phyloP scores from a whole-genome alignment of 2,113 vertebrate genomes.

The Passerina amoena region DNA sequence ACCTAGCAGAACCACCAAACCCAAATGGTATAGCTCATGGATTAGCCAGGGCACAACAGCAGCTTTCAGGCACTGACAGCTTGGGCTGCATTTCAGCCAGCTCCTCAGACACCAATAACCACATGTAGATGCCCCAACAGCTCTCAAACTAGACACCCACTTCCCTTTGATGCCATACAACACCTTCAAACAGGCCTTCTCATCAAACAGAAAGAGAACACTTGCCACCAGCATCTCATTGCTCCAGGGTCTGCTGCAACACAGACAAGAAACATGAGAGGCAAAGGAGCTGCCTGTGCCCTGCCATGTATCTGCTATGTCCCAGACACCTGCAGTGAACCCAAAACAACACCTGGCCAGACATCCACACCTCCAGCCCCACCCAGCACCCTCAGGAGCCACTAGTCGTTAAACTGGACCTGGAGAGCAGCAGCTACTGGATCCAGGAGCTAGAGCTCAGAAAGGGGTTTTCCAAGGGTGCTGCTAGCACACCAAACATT shows the following conservation, averaged over 20 bases:
- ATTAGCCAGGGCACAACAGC: neutral
- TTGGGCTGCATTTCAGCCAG: neutral
- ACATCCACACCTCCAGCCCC: neutral
- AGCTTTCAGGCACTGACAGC: neutral
- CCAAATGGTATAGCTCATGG: fast-evolving
- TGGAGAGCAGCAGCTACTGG: neutral
- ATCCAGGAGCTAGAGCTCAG: neutral
- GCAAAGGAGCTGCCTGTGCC: neutral
- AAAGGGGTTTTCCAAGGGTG: neutral
- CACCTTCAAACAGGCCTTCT: neutral
- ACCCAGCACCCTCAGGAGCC: neutral
- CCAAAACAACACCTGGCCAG: neutral
- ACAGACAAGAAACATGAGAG: neutral
- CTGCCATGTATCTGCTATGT: fast-evolving
- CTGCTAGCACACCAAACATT: neutral
- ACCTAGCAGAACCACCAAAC: neutral
- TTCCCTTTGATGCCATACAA: neutral
- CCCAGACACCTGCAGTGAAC: neutral
- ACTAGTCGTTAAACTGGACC: fast-evolving
- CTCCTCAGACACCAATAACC: neutral
- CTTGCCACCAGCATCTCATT: neutral
- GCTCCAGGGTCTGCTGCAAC: neutral
- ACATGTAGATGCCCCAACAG: neutral
- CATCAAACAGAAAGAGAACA: neutral
- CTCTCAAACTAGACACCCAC: neutral